These are phyloP conservation scores for Pampusana beccarii DNA, from an alignment of 2,113 vertebrate genomes.

Conservation along the genomic window DNA sequence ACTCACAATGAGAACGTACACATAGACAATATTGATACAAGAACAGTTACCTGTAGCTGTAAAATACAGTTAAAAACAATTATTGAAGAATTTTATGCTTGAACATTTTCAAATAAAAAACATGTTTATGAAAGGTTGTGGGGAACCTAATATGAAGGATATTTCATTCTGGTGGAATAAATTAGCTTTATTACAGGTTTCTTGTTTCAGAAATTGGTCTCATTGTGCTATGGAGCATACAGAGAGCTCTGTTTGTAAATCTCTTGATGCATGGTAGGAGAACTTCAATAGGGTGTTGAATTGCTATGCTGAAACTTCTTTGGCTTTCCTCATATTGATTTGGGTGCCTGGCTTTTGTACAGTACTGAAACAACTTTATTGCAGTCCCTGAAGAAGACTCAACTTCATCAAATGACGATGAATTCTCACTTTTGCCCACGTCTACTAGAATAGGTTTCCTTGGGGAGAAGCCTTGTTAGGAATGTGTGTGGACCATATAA, in stretches of 20 bases:
- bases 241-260: background rate
- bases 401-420: background rate
- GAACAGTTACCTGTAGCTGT: constrained; percentile 8
- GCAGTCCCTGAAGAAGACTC: background rate
- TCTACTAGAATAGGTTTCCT: background rate
- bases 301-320: background rate
- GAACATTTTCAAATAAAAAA: constrained; percentile 41
- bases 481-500: background rate
- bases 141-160: constrained; percentile 16
- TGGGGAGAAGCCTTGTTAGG: background rate
- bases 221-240: constrained; percentile 17
- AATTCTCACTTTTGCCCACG: background rate
- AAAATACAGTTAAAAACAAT: constrained; percentile 32
- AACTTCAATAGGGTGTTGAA: constrained; percentile 10
- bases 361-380: background rate
- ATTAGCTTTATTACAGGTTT: constrained; percentile 40
- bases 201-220: constrained; percentile 46
- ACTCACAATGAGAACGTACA: background rate
- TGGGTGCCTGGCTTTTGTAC: background rate
- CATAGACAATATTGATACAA: background rate
- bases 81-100: constrained; percentile 36
- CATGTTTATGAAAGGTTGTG: constrained; percentile 14
- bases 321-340: background rate
- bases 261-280: background rate
- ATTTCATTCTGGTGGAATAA: constrained; percentile 44